Conservation (phyloP, 2,888 invertebrate genomes). For the Melinaea marsaeus region DNA sequence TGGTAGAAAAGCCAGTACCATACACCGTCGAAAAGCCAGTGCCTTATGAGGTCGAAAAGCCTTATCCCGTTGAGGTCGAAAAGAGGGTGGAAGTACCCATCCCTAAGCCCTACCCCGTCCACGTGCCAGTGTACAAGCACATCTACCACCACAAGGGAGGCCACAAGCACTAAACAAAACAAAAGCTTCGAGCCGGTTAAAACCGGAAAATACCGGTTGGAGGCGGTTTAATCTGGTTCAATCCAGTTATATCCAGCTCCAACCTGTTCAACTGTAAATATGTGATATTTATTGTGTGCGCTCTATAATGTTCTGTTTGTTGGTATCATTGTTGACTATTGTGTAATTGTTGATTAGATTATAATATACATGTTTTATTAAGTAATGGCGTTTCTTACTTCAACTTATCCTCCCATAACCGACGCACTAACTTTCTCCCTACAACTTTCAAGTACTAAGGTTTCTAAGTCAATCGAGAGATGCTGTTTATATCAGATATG, state of each 20-base stretch:
- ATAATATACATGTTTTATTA: constrained; percentile 17
- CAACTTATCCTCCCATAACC: not conserved
- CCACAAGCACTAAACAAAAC: constrained; percentile 60
- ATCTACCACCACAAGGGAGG: constrained; percentile 81
- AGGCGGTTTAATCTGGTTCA: constrained; percentile 29
- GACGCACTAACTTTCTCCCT: not conserved
- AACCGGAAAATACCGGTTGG: constrained; percentile 12
- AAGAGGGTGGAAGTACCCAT: constrained; percentile 85
- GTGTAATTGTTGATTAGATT: constrained; percentile 66
- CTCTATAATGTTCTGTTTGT: constrained; percentile 56
- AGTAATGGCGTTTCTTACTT: not conserved
- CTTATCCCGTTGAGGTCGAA: constrained; percentile 86
- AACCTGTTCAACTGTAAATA: constrained; percentile 49
- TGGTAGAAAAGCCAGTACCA: constrained; percentile 84
- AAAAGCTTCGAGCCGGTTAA: constrained; percentile 18
- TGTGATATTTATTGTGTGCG: constrained; percentile 76
- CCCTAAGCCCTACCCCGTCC: constrained; percentile 85
- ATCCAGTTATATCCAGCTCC: constrained; percentile 35
- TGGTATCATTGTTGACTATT: constrained; percentile 72
- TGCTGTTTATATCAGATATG: constrained; percentile 5
- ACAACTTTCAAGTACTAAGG: constrained; percentile 4
- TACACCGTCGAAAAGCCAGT: constrained; percentile 85
- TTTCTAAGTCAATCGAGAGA: too few relatives aligned
- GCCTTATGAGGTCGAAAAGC: constrained; percentile 84
- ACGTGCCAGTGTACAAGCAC: constrained; percentile 85